These are phyloP conservation scores for Argyresthia goedartella DNA, from an alignment of 2,888 invertebrate genomes.

Conservation along the genomic window DNA sequence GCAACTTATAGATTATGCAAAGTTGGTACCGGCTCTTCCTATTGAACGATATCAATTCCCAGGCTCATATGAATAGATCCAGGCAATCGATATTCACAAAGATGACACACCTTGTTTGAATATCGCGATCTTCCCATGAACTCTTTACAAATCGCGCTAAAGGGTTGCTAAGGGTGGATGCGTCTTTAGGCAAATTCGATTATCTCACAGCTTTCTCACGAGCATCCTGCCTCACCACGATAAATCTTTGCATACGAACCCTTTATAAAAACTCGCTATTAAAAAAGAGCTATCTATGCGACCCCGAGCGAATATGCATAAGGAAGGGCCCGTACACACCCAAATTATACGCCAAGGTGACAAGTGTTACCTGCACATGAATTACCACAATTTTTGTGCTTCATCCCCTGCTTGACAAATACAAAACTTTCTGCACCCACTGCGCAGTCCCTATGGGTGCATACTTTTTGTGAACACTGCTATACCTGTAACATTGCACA, in stretches of 20 bases:
- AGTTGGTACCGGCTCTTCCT: conserved; percentile 57
- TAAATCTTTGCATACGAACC: conserved; percentile 67
- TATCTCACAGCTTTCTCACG: conserved; percentile 66
- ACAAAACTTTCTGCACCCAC: conserved; percentile 35
- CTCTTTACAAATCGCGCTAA: conserved; percentile 29
- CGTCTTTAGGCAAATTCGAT: conserved; percentile 69
- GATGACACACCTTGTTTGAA: conserved; percentile 72
- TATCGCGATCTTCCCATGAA: conserved; percentile 66
- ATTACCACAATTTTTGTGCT: conserved; percentile 25
- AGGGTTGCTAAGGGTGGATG: conserved; percentile 58
- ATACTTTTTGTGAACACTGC: conserved; percentile 36
- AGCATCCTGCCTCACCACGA: conserved; percentile 54
- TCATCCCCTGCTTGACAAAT: conserved; percentile 25
- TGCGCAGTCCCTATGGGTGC: conserved; percentile 34
- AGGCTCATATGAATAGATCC: conserved; percentile 52
- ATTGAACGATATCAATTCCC: conserved; percentile 63
- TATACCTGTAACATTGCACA: conserved; percentile 51
- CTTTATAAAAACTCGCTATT: conserved; percentile 61
- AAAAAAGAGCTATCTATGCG: conserved; percentile 61
- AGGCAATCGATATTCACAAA: conserved; percentile 68
- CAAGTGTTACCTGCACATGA: conserved; percentile 50
- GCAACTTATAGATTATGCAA: conserved; percentile 65
- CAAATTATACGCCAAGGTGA: conserved; percentile 66
- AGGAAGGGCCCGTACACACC: conserved; percentile 55
- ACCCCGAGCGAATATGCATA: conserved; percentile 59